These are phyloP conservation scores for Scolopax rusticola DNA, from an alignment of 2,797 vertebrate species.

Conservation along the genomic window DNA sequence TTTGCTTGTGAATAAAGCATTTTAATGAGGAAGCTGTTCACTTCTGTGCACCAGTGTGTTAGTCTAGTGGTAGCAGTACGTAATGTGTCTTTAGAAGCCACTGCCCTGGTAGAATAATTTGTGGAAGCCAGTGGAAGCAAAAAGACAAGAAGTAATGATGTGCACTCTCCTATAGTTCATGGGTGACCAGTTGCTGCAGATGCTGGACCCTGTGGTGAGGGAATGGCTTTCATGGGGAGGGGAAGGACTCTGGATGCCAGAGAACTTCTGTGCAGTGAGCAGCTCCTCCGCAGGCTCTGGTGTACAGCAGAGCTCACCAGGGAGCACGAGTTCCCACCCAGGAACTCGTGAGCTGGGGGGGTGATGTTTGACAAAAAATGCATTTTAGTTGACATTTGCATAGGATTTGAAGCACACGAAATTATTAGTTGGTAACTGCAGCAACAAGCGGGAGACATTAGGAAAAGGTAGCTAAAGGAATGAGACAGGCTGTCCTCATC, in stretches of 20 bases:
- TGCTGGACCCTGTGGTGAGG: fast-evolving
- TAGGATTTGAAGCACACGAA: not conserved
- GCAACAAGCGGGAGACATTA: not conserved
- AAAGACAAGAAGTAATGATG: not conserved
- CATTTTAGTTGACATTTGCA: not conserved
- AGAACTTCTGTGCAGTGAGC: not conserved
- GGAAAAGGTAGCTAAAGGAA: not conserved
- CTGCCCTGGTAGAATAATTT: not conserved
- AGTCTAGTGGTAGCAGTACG: not conserved
- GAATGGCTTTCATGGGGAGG: not conserved
- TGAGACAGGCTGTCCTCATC: not conserved
- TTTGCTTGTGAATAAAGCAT: constrained; percentile 62
- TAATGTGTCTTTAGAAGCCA: not conserved
- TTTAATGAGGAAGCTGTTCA: constrained; percentile 22
- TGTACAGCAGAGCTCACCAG: not conserved
- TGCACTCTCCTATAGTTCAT: not conserved
- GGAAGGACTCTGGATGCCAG: not conserved
- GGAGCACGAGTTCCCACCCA: not conserved
- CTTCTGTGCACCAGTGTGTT: not conserved
- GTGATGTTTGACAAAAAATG: not conserved
- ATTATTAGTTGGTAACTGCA: not conserved
- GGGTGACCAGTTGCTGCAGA: not conserved
- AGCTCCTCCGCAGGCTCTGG: not conserved
- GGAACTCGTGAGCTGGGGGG: not conserved
- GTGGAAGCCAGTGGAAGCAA: not conserved